Evolutionary conservation across 2,113 vertebrate species (phyloP).

Genomic region (Lethenteron camtschaticum): DNA sequence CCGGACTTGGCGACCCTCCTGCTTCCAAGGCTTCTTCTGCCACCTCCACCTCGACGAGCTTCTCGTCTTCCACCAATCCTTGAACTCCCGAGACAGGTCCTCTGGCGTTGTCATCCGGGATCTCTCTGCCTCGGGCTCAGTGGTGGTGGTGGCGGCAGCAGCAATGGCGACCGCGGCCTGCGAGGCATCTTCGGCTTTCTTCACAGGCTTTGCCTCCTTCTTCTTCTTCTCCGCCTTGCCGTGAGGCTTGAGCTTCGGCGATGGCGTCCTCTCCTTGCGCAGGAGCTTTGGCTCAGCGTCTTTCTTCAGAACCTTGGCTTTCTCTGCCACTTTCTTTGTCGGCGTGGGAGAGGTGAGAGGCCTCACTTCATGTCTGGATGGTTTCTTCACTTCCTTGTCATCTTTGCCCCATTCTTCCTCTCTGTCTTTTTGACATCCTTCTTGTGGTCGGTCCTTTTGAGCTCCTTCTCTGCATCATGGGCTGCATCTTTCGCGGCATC

Average conservation of each 20-base stretch:
- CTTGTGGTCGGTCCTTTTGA: conserved; percentile 37
- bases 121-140: conserved; percentile 27
- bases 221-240: neutral
- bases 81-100: conserved; percentile 84
- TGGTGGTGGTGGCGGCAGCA: neutral
- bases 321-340: conserved; percentile 23
- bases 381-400: conserved; percentile 63
- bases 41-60: conserved; percentile 12
- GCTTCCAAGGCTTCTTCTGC: conserved; percentile 11
- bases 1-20: conserved; percentile 12
- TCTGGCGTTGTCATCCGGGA: conserved; percentile 65
- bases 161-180: neutral
- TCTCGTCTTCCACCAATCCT: conserved; percentile 54
- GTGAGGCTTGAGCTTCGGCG: neutral
- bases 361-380: conserved; percentile 64
- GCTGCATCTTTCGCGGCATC: no score
- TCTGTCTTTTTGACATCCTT: conserved; percentile 61
- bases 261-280: conserved; percentile 17
- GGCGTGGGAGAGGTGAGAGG: conserved; percentile 46
- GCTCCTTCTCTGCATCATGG: conserved; percentile 50
- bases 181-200: conserved; percentile 3
- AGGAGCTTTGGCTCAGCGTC: conserved; percentile 12
- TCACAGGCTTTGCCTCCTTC: neutral
- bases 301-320: conserved; percentile 30
- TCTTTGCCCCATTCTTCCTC: conserved; percentile 49